Evolutionary conservation across 2,113 vertebrate species (phyloP), one percentile per base, ranked within the genome.

Genomic region (Gila orcuttii): DNA sequence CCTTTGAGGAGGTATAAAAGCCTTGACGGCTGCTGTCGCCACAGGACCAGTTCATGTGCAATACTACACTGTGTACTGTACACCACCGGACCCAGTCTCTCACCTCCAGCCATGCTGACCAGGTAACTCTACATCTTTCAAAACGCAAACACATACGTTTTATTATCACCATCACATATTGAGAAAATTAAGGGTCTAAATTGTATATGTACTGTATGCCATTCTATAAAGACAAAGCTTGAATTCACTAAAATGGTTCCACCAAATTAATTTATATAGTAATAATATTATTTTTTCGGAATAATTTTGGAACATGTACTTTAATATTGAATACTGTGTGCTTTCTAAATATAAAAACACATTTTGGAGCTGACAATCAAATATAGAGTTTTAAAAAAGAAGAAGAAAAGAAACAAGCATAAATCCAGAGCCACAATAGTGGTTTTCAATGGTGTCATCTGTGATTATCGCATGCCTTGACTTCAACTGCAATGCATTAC

Each of bases 61-160:
- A 87, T 91, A 89, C 88, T 76, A 75, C 89, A 69, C 81, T 86
- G 90, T 75, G 87, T 91, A 91, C 89, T 89, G 82, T 88, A 86
- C 33, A 66, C 62, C 42, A 28, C 42, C 83, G 82, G 55, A 90
- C 57, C 86, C 84, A 60, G 78, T 86, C 73, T 36, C 57, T 85
- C 52, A 88, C 45, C 84, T 90, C 80, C 85, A 91, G 92, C 87
- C 89, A 95, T 95, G 94, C 15, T 93, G 52, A 88, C 83, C 91
- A 93, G 93, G 94, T 95, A 92, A 3, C 55, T 19, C 21, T 15
- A 45, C 23, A 69, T 17, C 66, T 69, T 21, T 69, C 6, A 68
- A 8, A 3, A 68, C 3, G 64, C 68, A 77, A 57, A 86, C 50
- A 69, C 19, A 19, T 84, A 33, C 50, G 19, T 36, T 69, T 19